Evolutionary conservation across 1,140 invertebrate genomes (phyloP).

Genomic region (Drosophila auraria): DNA sequence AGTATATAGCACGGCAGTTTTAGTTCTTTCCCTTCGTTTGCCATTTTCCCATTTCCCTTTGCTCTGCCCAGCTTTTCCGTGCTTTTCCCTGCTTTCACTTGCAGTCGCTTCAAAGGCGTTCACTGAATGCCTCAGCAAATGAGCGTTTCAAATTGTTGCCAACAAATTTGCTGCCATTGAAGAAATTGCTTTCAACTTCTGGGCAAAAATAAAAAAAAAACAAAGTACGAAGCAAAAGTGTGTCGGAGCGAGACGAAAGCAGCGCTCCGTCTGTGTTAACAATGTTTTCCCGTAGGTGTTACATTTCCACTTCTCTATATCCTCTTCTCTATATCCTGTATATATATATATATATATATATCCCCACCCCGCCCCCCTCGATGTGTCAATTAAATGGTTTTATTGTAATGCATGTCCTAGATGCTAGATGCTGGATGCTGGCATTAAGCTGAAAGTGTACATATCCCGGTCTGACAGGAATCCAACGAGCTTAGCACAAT

Average conservation of each 20-base stretch:
- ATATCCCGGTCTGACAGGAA: slow-evolving; percentile 44
- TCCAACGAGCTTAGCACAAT: slow-evolving; percentile 46
- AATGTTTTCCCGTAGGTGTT: slow-evolving; percentile 31
- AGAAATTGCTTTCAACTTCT: slow-evolving; percentile 59
- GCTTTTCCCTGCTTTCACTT: slow-evolving; percentile 40
- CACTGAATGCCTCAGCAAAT: slow-evolving; percentile 71
- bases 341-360: background rate
- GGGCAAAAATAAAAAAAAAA: slow-evolving; percentile 10
- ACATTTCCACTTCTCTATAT: slow-evolving; percentile 24
- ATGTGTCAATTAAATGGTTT: slow-evolving; percentile 80
- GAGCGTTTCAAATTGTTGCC: slow-evolving; percentile 79
- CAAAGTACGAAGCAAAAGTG: background rate
- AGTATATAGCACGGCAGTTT: slow-evolving; percentile 45
- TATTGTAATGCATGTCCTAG: slow-evolving; percentile 66
- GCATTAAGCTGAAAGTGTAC: slow-evolving; percentile 53
- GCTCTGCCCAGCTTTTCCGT: slow-evolving; percentile 4
- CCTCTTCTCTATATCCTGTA: slow-evolving; percentile 25
- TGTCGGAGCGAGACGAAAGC: slow-evolving; percentile 25
- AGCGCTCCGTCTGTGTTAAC: slow-evolving; percentile 28
- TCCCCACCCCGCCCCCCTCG: slow-evolving; percentile 33
- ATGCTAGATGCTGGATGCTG: slow-evolving; percentile 24
- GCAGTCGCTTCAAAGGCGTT: slow-evolving; percentile 55
- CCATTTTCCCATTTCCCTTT: slow-evolving; percentile 22
- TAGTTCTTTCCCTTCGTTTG: slow-evolving; percentile 41
- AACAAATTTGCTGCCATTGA: slow-evolving; percentile 81